These are phyloP conservation scores for Ditylenchus dipsaci DNA, from an alignment of 1,140 invertebrate genomes.

Conservation along the genomic window DNA sequence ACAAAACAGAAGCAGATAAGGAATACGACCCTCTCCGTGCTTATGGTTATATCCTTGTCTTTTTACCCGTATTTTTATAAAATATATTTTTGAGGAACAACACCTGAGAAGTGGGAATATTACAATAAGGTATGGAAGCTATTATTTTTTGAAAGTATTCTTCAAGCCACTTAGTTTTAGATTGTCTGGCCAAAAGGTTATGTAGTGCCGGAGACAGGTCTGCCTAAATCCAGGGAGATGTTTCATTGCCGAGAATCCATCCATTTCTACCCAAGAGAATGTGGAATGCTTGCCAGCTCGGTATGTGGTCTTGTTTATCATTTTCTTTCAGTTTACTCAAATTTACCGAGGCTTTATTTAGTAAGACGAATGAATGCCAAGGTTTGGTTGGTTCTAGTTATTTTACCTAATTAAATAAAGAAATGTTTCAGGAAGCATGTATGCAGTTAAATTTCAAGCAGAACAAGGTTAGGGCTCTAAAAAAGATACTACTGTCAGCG, in stretches of 20 bases:
- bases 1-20: slow-evolving; percentile 24
- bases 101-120: slow-evolving; percentile 58
- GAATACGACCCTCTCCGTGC: slow-evolving; percentile 35
- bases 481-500: not conserved
- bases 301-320: no score
- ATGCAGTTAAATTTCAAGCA: slow-evolving; percentile 9
- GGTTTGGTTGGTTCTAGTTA: not conserved
- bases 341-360: slow-evolving; percentile 27
- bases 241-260: slow-evolving; percentile 54
- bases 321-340: no score
- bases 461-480: not conserved
- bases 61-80: no score
- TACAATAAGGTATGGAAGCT: slow-evolving; percentile 50
- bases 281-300: slow-evolving; percentile 38
- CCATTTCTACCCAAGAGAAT: slow-evolving; percentile 49
- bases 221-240: slow-evolving; percentile 51
- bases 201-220: slow-evolving; percentile 56
- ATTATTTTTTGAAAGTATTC: no score
- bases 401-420: not conserved
- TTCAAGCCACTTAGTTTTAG: no score
- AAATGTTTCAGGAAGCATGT: slow-evolving; percentile 35
- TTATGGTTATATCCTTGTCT: slow-evolving; percentile 12
- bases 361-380: slow-evolving; percentile 51
- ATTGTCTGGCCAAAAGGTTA: slow-evolving; percentile 55
- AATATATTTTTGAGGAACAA: slow-evolving; percentile 15